A percentile compares a stretch with the other conserved stretches of the same genome.
Conservation (phyloP, 1,140 invertebrate genomes). For the Teleogryllus occipitalis region DNA sequence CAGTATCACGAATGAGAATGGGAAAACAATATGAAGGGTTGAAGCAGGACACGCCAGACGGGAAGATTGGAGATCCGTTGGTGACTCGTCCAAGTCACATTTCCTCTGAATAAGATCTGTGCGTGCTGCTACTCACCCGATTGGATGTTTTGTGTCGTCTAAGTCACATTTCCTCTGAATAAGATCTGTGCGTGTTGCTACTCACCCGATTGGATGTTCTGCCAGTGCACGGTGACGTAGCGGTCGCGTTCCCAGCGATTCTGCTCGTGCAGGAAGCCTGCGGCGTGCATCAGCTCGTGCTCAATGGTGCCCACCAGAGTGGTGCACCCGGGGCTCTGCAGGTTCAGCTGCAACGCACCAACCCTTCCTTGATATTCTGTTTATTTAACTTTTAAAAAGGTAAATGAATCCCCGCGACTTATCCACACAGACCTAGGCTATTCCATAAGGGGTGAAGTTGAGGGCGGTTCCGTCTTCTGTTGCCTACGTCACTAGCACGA, state of each 20-base stretch:
- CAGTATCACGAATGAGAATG: too few relatives aligned
- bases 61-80: too few relatives aligned
- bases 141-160: conserved; percentile 67
- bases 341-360: conserved; percentile 41
- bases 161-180: conserved; percentile 16
- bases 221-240: conserved; percentile 58
- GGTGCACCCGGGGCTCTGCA: conserved; percentile 65
- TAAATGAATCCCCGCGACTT: neutral
- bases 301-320: conserved; percentile 58
- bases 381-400: neutral
- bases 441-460: too few relatives aligned
- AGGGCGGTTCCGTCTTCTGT: too few relatives aligned
- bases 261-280: conserved; percentile 83
- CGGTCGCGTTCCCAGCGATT: conserved; percentile 69
- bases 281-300: conserved; percentile 77
- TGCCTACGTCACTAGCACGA: neutral
- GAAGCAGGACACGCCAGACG: too few relatives aligned
- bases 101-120: neutral
- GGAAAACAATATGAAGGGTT: too few relatives aligned
- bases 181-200: neutral
- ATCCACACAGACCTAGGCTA: too few relatives aligned
- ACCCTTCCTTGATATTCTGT: neutral
- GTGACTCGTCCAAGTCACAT: neutral
- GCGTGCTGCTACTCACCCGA: conserved; percentile 34
- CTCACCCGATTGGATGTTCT: conserved; percentile 59